Percentiles rank a stretch among this genome's conserved stretches.
Conservation (phyloP, 2,797 vertebrate genomes). For the Typhlichthys eigenmanni region DNA sequence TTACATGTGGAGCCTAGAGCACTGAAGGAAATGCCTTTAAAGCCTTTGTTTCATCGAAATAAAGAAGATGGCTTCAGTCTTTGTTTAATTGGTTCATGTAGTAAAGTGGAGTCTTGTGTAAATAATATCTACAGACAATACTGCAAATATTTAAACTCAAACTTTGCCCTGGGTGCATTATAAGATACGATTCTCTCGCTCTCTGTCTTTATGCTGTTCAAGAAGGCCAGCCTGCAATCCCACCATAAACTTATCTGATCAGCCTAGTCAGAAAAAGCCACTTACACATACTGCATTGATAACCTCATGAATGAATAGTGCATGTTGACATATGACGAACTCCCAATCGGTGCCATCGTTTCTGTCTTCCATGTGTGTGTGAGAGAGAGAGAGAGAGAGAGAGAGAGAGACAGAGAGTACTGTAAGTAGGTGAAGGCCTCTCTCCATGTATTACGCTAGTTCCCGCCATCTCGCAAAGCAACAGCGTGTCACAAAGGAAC, state of each 20-base stretch:
- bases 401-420: constrained; percentile 7
- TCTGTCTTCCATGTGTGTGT: constrained; percentile 63
- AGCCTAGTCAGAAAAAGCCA: constrained; percentile 56
- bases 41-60: no score
- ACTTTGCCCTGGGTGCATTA: no score
- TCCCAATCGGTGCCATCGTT: constrained; percentile 61
- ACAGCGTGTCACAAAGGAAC: constrained; percentile 72
- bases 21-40: no score
- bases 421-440: constrained; percentile 74
- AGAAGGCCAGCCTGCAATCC: constrained; percentile 37
- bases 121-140: no score
- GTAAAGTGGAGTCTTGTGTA: background rate
- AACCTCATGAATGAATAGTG: constrained; percentile 58
- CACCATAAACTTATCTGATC: constrained; percentile 56
- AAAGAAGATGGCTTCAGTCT: no score
- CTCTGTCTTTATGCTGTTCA: constrained; percentile 32
- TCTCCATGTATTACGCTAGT: constrained; percentile 62
- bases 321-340: constrained; percentile 61
- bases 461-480: constrained; percentile 58
- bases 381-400: no score
- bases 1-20: background rate
- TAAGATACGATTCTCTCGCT: no score
- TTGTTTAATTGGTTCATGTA: constrained; percentile 9
- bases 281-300: constrained; percentile 63
- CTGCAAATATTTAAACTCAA: no score